Conservation (phyloP, 2,113 vertebrate genomes). For the Glaucidium brasilianum region DNA sequence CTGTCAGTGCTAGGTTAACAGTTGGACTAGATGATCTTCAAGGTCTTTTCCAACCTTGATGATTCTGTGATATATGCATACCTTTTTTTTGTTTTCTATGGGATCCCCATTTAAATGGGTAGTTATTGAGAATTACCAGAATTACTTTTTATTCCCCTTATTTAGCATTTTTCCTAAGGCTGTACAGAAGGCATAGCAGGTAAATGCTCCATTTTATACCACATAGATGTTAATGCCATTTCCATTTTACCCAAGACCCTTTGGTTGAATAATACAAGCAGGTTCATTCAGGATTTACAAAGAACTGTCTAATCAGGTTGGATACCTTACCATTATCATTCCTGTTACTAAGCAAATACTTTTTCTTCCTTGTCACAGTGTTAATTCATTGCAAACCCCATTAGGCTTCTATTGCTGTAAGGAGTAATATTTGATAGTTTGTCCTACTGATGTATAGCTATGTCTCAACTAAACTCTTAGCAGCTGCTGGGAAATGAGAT, state of each 20-base stretch:
- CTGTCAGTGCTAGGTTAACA: no score
- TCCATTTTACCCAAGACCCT: neutral
- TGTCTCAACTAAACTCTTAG: neutral
- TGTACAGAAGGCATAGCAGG: neutral
- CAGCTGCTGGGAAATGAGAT: constrained; percentile 12
- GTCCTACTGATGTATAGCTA: neutral
- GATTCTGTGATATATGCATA: no score
- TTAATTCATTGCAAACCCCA: constrained; percentile 13
- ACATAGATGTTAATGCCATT: neutral
- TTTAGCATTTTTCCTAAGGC: neutral
- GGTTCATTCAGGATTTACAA: neutral
- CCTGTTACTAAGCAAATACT: neutral
- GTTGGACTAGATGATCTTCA: no score
- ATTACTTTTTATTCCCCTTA: neutral
- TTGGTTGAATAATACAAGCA: neutral
- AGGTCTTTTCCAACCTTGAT: no score
- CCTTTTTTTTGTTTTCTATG: neutral
- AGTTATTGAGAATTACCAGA: neutral
- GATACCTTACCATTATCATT: neutral
- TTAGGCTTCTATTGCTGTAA: constrained; percentile 14
- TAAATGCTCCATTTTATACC: neutral
- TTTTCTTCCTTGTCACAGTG: neutral
- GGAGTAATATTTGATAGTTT: constrained; percentile 13
- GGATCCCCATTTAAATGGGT: neutral
- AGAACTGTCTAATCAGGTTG: neutral